Evolutionary conservation across 2,888 invertebrate species (phyloP).

Genomic region (Vandiemenella viatica): DNA sequence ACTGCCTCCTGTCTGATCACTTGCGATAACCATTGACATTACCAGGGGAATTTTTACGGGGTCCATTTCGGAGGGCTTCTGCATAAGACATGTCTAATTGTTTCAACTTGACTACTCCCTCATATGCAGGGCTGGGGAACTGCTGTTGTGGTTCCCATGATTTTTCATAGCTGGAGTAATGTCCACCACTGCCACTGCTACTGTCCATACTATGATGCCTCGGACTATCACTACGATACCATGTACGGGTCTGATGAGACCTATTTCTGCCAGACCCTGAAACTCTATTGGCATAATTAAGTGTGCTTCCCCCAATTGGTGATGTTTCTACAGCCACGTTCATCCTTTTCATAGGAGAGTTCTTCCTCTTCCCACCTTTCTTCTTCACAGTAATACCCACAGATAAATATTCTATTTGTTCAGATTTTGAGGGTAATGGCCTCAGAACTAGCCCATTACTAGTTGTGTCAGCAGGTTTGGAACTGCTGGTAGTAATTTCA

Average conservation of each 20-base stretch:
- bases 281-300: slow-evolving; percentile 24
- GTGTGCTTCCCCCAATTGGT: slow-evolving; percentile 11
- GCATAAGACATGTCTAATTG: slow-evolving; percentile 73
- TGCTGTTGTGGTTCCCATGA: slow-evolving; percentile 20
- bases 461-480: neutral
- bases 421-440: slow-evolving; percentile 46
- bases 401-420: slow-evolving; percentile 59
- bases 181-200: neutral
- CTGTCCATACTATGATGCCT: neutral
- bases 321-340: slow-evolving; percentile 47
- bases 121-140: slow-evolving; percentile 55
- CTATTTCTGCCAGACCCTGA: slow-evolving; percentile 16
- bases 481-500: neutral
- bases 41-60: slow-evolving; percentile 5
- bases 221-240: neutral
- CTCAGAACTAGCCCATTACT: neutral
- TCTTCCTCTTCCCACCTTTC: slow-evolving; percentile 47
- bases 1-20: neutral
- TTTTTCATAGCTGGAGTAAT: slow-evolving; percentile 29
- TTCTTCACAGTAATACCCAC: slow-evolving; percentile 50
- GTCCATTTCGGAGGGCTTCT: slow-evolving; percentile 43
- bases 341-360: slow-evolving; percentile 25
- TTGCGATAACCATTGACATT: neutral
- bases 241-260: too few relatives aligned
- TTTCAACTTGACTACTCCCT: slow-evolving; percentile 66